Base-by-base conservation (phyloP, 2,113 vertebrate genomes). In the Triplophysa siluroides region DNA sequence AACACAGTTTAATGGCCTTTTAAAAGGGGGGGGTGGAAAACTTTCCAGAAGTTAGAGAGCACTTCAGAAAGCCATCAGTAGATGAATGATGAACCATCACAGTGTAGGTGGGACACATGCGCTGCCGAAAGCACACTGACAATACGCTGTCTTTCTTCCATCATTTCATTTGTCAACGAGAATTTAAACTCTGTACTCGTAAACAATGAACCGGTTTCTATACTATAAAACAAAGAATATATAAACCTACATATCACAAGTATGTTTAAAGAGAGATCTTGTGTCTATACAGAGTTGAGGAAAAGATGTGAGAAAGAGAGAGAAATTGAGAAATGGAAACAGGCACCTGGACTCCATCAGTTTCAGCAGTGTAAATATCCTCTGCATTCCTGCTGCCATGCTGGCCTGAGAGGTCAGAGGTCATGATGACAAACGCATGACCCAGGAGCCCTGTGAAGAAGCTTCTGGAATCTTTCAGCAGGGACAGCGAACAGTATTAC, bases 331-430 rank as follows among this genome's bases (percentile, higher is more conserved):
- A 84, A 65, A 41, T 23, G 29, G 63, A 26, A 54, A 26, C 26
- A 87, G 92, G 93, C 97, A 98, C 97, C 96, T 99, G 97, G 95
- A 95, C 90, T 95, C 94, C 93, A 98, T 99, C 97, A 97, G 94
- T 97, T 95, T 97, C 93, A 90, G 89, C 89, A 95, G 94, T 93
- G 90, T 98, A 99, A 99, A 98, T 96, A 98, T 94, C 93, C 91
- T 92, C 94, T 93, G 96, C 97, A 98, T 95, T 92, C 94, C 95
- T 94, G 90, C 93, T 91, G 87, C 94, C 95, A 94, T 93, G 91
- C 94, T 95, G 95, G 94, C 92, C 95, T 94, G 93, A 94, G 91
- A 93, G 95, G 96, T 97, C 95, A 94, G 91, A 93, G 97, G 96
- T 98, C 96, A 96, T 90, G 88, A 89, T 94, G 93, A 95, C 93